Evolutionary conservation across 2,113 vertebrate species (phyloP).

Genomic region (Bombycilla garrulus): DNA sequence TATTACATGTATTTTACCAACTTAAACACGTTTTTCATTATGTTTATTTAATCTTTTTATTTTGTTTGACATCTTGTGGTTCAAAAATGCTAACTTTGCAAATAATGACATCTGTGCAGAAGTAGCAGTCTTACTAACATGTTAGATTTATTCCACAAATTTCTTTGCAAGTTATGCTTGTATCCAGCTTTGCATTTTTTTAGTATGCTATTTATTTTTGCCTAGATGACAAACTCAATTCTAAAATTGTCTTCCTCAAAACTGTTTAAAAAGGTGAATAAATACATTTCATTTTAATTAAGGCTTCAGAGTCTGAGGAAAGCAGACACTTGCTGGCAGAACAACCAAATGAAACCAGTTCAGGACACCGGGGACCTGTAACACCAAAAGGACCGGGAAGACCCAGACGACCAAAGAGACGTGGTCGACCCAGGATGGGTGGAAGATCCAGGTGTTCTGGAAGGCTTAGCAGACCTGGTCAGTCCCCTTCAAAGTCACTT

Average conservation of each 20-base stretch:
- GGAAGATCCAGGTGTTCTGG: conserved; percentile 53
- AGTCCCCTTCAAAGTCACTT: conserved; percentile 64
- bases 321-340: neutral
- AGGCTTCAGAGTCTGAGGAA: conserved; percentile 27
- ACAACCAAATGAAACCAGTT: neutral
- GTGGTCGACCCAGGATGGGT: conserved; percentile 29
- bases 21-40: neutral
- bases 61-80: neutral
- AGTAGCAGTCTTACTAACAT: neutral
- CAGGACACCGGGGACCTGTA: neutral
- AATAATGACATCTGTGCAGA: neutral
- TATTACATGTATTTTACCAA: neutral
- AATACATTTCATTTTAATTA: neutral
- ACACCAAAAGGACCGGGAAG: conserved; percentile 73
- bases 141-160: neutral
- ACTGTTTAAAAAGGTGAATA: neutral
- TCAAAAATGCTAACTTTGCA: neutral
- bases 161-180: neutral
- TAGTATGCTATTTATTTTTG: neutral
- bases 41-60: neutral
- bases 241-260: neutral
- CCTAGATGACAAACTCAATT: neutral
- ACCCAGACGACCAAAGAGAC: conserved; percentile 59
- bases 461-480: conserved; percentile 63
- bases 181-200: neutral